phyloP scores from a whole-genome alignment of 2,797 vertebrate genomes.

The Coendou prehensilis region DNA sequence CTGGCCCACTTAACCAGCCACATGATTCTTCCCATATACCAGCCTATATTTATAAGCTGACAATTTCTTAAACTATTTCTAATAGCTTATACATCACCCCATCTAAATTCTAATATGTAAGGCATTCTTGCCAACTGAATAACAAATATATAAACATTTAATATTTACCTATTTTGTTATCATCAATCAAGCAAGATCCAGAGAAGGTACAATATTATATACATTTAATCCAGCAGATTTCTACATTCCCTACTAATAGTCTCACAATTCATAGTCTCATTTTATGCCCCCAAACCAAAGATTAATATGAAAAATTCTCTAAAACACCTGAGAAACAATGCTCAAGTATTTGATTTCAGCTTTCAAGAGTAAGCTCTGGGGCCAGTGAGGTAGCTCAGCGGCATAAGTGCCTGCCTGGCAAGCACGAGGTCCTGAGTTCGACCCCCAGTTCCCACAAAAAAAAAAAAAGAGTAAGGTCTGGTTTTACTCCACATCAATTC shows the following conservation, averaged over 20 bases:
- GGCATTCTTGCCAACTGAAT: slow-evolving; percentile 2
- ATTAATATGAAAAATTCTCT: neutral
- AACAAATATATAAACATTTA: slow-evolving; percentile 27
- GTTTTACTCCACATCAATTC: slow-evolving; percentile 34
- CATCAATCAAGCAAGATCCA: neutral
- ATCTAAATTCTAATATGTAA: slow-evolving; percentile 47
- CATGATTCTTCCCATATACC: neutral
- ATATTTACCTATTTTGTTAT: neutral
- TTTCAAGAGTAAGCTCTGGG: slow-evolving; percentile 1
- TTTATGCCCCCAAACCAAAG: neutral
- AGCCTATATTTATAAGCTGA: neutral
- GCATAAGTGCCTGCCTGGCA: no score
- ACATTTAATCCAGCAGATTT: neutral
- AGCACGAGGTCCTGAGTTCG: no score
- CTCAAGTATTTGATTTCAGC: neutral
- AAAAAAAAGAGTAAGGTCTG: neutral
- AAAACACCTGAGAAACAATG: slow-evolving; percentile 22
- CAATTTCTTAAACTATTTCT: neutral
- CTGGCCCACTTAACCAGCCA: neutral
- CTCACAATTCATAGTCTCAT: neutral
- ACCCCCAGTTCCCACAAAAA: no score
- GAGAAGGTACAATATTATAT: neutral
- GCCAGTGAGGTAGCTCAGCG: no score
- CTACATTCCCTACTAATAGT: neutral
- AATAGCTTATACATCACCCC: neutral